Conservation (phyloP, 1,140 invertebrate genomes). For the Hermatobates lingyangjiaoensis region DNA sequence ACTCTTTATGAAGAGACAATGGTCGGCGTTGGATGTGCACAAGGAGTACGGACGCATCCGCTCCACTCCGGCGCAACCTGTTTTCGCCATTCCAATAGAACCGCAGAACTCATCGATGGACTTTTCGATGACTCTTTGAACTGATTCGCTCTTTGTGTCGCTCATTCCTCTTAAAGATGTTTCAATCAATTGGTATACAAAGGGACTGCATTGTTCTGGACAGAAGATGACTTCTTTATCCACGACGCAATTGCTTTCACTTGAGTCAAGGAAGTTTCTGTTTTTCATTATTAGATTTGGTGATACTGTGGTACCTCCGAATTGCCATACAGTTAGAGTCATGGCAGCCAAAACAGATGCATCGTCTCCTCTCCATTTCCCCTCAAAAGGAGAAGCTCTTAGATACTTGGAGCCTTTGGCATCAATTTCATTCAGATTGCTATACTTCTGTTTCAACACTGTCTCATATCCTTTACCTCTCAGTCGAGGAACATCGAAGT, state of each 20-base stretch:
- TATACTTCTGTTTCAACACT: not conserved
- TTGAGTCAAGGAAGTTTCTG: not conserved
- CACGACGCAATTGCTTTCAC: not conserved
- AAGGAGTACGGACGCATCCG: not conserved
- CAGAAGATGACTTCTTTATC: conserved; percentile 7
- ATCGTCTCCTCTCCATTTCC: conserved; percentile 3
- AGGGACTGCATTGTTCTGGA: conserved; percentile 6
- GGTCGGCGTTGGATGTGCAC: not conserved
- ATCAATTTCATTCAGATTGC: conserved; percentile 1
- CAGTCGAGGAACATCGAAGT: not conserved
- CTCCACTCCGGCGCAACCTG: conserved; percentile 3
- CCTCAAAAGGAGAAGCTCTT: not conserved
- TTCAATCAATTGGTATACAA: conserved; percentile 6
- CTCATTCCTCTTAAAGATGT: not conserved
- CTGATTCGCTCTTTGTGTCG: not conserved
- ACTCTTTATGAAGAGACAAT: conserved; percentile 1
- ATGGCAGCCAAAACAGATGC: not conserved
- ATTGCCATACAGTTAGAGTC: conserved; percentile 9
- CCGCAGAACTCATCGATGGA: conserved; percentile 7
- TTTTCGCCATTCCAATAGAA: not conserved
- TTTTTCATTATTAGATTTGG: conserved; percentile 3
- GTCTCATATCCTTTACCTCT: not conserved
- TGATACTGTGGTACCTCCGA: conserved; percentile 5
- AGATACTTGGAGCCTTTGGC: not conserved
- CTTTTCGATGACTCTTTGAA: not conserved